Evolutionary conservation across 2,797 vertebrate species (phyloP).

Genomic region (Notolabrus celidotus): DNA sequence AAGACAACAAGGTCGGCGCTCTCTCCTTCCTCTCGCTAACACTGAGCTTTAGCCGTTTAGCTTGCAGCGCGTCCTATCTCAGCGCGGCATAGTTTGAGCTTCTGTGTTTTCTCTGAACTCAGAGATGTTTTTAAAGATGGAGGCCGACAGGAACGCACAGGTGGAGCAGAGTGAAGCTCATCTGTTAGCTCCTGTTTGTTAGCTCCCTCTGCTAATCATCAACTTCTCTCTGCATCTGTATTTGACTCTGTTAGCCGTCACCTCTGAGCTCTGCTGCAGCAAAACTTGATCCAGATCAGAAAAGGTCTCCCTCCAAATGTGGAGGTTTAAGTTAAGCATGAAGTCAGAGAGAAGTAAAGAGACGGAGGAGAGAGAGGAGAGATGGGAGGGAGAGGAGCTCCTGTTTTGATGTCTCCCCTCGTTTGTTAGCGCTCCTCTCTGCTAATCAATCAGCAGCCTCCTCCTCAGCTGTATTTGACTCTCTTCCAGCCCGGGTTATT

Average conservation of each 20-base stretch:
- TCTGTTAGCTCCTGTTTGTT: no score
- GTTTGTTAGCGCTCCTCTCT: slow-evolving; percentile 61
- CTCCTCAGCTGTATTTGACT: slow-evolving; percentile 34
- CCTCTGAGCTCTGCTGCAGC: no score
- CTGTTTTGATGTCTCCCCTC: slow-evolving; percentile 68
- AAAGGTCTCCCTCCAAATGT: no score
- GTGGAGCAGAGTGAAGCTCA: no score
- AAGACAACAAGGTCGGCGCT: slow-evolving; percentile 90
- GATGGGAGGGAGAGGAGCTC: slow-evolving; percentile 13
- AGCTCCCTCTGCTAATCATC: no score
- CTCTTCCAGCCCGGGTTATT: slow-evolving; percentile 29
- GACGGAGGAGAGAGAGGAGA: slow-evolving; percentile 21
- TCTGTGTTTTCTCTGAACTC: slow-evolving; percentile 41
- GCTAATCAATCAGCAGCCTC: slow-evolving; percentile 58
- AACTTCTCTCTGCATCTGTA: no score
- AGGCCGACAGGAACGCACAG: background rate
- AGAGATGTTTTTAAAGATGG: slow-evolving; percentile 35
- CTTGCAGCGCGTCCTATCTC: slow-evolving; percentile 73
- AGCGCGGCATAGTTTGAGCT: slow-evolving; percentile 63
- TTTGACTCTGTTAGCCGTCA: no score
- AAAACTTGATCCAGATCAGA: no score
- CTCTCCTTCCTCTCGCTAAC: slow-evolving; percentile 78
- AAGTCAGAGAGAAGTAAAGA: slow-evolving; percentile 17
- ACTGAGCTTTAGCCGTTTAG: slow-evolving; percentile 80
- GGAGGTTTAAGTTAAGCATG: no score